These are phyloP conservation scores for Mallotus villosus DNA, from an alignment of 2,797 vertebrate species.

Conservation along the genomic window DNA sequence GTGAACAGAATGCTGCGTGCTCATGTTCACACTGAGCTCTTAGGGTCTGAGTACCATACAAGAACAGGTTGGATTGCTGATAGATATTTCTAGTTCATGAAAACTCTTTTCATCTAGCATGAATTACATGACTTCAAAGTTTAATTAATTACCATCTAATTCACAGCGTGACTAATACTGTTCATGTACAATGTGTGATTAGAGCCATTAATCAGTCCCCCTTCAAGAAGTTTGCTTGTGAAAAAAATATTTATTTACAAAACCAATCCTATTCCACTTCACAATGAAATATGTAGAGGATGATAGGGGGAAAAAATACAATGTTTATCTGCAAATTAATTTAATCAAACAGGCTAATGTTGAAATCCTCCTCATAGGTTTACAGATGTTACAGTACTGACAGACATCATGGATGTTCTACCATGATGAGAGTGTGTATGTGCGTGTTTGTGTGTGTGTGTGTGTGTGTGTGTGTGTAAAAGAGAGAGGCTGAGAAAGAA, in stretches of 20 bases:
- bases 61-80: background rate
- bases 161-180: constrained; percentile 9
- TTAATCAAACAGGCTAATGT: background rate
- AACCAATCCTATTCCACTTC: constrained; percentile 21
- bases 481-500: no score
- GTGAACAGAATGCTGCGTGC: background rate
- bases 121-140: constrained; percentile 1
- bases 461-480: background rate
- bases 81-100: background rate
- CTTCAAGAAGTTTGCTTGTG: constrained; percentile 9
- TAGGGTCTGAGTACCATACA: background rate
- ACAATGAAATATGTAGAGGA: constrained; percentile 19
- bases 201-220: background rate
- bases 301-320: background rate
- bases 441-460: no score
- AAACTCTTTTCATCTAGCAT: background rate
- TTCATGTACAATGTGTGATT: constrained; percentile 6
- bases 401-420: background rate
- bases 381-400: background rate
- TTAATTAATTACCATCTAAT: background rate
- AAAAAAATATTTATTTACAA: constrained; percentile 53
- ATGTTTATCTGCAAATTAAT: background rate
- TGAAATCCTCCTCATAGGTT: background rate
- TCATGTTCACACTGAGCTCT: background rate
- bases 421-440: background rate